phyloP scores from a whole-genome alignment of 1,140 invertebrate genomes.

The Proctacanthus coquilletti region DNA sequence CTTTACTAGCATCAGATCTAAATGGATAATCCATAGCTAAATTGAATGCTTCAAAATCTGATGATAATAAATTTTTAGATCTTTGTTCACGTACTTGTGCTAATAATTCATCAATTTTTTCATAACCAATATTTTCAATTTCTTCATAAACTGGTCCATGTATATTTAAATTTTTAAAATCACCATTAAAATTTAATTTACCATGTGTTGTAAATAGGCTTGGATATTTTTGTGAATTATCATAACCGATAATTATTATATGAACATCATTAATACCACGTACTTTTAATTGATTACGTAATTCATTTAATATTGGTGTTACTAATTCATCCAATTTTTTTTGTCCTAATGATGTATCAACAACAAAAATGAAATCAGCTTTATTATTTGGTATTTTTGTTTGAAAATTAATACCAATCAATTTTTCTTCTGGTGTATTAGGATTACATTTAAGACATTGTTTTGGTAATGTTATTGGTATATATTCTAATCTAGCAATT shows the following conservation, averaged over 20 bases:
- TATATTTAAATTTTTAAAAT: slow-evolving; percentile 36
- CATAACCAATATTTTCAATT: slow-evolving; percentile 4
- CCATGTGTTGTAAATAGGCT: slow-evolving; percentile 41
- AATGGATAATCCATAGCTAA: slow-evolving; percentile 43
- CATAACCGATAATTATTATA: slow-evolving; percentile 39
- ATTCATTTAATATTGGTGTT: slow-evolving; percentile 23
- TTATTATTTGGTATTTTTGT: slow-evolving; percentile 49
- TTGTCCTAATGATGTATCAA: slow-evolving; percentile 40
- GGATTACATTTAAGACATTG: slow-evolving; percentile 46
- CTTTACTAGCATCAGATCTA: slow-evolving; percentile 40
- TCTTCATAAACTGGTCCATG: slow-evolving; percentile 14
- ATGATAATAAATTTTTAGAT: too few species aligned
- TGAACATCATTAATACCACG: slow-evolving; percentile 42
- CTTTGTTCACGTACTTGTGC: slow-evolving; percentile 15
- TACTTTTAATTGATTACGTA: slow-evolving; percentile 25
- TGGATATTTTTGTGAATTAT: slow-evolving; percentile 33
- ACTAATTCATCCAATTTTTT: slow-evolving; percentile 28
- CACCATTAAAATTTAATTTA: slow-evolving; percentile 37
- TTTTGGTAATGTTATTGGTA: slow-evolving; percentile 37
- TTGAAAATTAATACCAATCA: slow-evolving; percentile 42
- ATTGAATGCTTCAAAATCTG: slow-evolving; percentile 35
- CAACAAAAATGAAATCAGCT: slow-evolving; percentile 54
- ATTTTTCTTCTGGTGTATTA: slow-evolving; percentile 31
- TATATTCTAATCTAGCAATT: slow-evolving; percentile 34
- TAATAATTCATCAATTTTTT: slow-evolving; percentile 17